Evolutionary conservation across 1,140 invertebrate species (phyloP).

Genomic region (Samia ricini): DNA sequence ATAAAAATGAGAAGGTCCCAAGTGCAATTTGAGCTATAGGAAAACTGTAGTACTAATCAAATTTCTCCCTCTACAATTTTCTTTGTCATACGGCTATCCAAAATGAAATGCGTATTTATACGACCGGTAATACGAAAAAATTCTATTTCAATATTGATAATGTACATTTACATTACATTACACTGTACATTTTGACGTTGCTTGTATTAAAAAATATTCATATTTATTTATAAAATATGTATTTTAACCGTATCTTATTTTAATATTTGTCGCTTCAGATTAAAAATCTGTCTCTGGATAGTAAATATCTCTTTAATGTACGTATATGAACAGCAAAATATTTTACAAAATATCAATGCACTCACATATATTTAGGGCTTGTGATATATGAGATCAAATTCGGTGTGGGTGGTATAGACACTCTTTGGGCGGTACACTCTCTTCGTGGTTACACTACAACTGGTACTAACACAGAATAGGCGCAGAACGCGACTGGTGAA

Average conservation of each 20-base stretch:
- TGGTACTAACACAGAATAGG: constrained; percentile 30
- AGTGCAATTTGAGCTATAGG: neutral
- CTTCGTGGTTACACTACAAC: constrained; percentile 46
- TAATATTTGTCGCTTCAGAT: too few relatives aligned
- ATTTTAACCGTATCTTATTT: too few relatives aligned
- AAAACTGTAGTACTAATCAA: neutral
- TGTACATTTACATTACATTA: neutral
- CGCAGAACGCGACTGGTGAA: constrained; percentile 34
- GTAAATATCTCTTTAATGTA: too few relatives aligned
- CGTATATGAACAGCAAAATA: too few relatives aligned
- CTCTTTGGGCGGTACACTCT: constrained; percentile 35
- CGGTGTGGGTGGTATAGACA: constrained; percentile 19
- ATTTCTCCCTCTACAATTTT: neutral
- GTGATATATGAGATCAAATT: constrained; percentile 49
- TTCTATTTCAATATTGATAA: neutral
- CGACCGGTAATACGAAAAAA: neutral
- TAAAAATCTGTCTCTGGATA: too few relatives aligned
- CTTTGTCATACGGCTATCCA: constrained; percentile 3
- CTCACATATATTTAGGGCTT: constrained; percentile 46
- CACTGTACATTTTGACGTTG: too few relatives aligned
- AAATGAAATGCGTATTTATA: neutral
- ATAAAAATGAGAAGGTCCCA: neutral
- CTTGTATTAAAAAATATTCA: neutral
- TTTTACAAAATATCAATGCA: constrained; percentile 39
- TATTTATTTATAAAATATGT: neutral